Evolutionary conservation across 2,888 invertebrate species (phyloP), one percentile per base, ranked within the genome.

Genomic region (Conus canariensis): DNA sequence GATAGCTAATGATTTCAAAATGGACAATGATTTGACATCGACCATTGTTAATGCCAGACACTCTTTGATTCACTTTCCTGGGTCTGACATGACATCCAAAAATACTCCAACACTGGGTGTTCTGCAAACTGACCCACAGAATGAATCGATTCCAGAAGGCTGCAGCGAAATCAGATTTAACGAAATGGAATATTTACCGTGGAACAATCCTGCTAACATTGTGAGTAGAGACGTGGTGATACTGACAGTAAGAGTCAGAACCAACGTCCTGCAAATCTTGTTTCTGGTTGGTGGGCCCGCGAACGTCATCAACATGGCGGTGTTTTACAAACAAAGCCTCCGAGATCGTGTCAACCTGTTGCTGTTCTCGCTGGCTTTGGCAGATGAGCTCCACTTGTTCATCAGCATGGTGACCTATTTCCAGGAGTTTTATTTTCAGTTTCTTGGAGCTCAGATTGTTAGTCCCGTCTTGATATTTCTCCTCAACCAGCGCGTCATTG

Each of bases 241-340:
- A 1, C 9, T 83, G 22, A 58, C 58, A 22, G 8, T 2, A 6
- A 83, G n/a, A 83, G n/a, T 83, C 10, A 83, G 58, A n/a, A 10
- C n/a, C n/a, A 22, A 7, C 58, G 16, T 58, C 19, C 58, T 83
- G 19, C 19, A 9, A 16, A 7, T 83, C 83, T 58, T 83, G 22
- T 83, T 83, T 58, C 83, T 83, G 58, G 59, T 83, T 83, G 83
- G 83, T 83, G 83, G 83, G 9, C 83, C 83, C 22, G 83, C 58
- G 22, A 83, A 83, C 83, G 83, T 83, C 83, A 83, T 83, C 83
- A 83, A 83, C 83, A 83, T 83, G 83, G 83, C 83, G 83, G 83
- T 83, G 83, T 83, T 83, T 25, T 83, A 58, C 83, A 83, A 83
- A 58, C 83, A 83, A 25, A 58, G 58, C n/a, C 58, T 83, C 22